Evolutionary conservation across 2,797 vertebrate genomes (phyloP).

Genomic region (Luscinia luscinia): DNA sequence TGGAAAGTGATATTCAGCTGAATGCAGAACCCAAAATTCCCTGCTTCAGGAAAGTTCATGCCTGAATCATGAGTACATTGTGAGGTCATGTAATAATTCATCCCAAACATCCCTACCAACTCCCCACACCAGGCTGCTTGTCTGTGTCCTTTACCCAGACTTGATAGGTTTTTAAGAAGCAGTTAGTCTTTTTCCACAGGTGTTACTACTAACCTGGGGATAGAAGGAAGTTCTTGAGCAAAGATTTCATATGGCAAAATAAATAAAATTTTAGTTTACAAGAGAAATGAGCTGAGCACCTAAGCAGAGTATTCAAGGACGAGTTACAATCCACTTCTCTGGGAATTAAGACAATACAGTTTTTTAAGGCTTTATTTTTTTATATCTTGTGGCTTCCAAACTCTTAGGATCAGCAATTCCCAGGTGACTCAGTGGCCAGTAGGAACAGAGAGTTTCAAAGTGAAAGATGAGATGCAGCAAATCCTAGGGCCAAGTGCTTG

Average conservation of each 20-base stretch:
- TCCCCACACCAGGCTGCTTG: neutral
- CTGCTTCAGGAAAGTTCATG: neutral
- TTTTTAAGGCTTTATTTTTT: neutral
- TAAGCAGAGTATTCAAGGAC: neutral
- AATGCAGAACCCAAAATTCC: neutral
- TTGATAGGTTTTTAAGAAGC: neutral
- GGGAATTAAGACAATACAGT: neutral
- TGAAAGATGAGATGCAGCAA: neutral
- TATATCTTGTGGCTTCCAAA: neutral
- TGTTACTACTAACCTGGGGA: neutral
- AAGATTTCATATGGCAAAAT: neutral
- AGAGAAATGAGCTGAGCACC: neutral
- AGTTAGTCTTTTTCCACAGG: neutral
- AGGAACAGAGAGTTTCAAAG: slow-evolving; percentile 4
- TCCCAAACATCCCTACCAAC: neutral
- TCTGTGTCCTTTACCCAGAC: neutral
- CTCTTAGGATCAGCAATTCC: neutral
- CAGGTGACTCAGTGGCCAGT: neutral
- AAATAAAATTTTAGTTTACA: neutral
- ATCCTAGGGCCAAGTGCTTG: neutral
- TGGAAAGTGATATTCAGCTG: neutral
- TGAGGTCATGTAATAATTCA: neutral
- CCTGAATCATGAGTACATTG: fast-evolving
- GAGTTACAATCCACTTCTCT: neutral
- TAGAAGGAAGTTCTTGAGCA: neutral